A percentile compares a stretch with the other conserved stretches of the same genome.
Evolutionary conservation across 1,140 invertebrate genomes (phyloP).

Genomic region (Ericerus pela): DNA sequence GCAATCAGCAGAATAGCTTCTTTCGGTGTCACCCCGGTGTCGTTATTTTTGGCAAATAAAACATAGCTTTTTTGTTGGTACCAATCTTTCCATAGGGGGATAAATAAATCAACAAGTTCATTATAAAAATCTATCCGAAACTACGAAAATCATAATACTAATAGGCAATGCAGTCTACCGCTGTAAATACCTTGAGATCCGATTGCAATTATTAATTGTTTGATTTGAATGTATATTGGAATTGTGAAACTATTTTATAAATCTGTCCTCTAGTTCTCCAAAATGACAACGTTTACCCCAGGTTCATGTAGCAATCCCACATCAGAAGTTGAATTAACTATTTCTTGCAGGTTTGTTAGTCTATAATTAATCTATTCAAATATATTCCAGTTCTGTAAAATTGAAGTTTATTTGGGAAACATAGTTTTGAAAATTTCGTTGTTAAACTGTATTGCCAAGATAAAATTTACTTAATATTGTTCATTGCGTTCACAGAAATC

Average conservation of each 20-base stretch:
- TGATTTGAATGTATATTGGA: no score
- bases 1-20: no score
- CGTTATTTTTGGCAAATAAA: no score
- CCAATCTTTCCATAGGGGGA: not conserved
- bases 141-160: not conserved
- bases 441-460: not conserved
- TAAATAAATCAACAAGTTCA: not conserved
- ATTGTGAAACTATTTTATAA: no score
- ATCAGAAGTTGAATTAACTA: constrained; percentile 26
- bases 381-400: not conserved
- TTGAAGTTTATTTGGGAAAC: not conserved
- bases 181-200: not conserved
- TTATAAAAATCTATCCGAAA: not conserved
- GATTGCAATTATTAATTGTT: not conserved
- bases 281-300: constrained; percentile 24
- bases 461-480: not conserved
- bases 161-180: not conserved
- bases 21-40: no score
- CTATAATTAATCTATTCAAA: not conserved
- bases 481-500: constrained; percentile 31
- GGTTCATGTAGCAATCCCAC: constrained; percentile 27
- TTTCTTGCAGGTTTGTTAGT: constrained; percentile 27
- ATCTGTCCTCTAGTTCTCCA: not conserved
- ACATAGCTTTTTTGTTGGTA: no score
- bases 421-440: constrained; percentile 3